phyloP scores from a whole-genome alignment of 2,888 invertebrate species.

The Agonum fuliginosum region DNA sequence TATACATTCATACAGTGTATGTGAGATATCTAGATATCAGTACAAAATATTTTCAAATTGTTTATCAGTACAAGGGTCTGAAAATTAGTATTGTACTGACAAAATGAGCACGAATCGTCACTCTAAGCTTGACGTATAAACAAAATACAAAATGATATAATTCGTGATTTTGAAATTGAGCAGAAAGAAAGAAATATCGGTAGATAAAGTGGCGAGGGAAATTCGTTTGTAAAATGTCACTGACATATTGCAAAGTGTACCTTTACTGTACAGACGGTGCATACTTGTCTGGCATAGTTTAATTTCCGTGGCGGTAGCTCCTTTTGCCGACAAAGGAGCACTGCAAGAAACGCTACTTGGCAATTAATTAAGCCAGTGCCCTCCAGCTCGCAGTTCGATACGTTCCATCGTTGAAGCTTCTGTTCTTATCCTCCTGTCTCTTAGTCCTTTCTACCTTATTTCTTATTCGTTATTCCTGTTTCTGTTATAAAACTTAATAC shows the following conservation, averaged over 20 bases:
- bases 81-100: too few species aligned
- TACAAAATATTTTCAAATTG: too few species aligned
- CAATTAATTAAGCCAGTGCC: slow-evolving; percentile 68
- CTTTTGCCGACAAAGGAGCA: slow-evolving; percentile 70
- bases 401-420: slow-evolving; percentile 11
- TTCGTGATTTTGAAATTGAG: too few species aligned
- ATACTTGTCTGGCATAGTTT: slow-evolving; percentile 72
- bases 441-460: background rate
- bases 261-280: slow-evolving; percentile 69
- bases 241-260: slow-evolving; percentile 72
- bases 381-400: slow-evolving; percentile 54
- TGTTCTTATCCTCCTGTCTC: background rate
- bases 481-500: too few species aligned
- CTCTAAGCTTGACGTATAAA: too few species aligned
- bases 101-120: too few species aligned
- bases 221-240: slow-evolving; percentile 69
- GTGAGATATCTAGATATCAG: too few species aligned
- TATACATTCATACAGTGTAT: too few species aligned
- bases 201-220: slow-evolving; percentile 10
- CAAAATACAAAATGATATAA: too few species aligned
- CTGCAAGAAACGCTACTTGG: slow-evolving; percentile 66
- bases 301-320: slow-evolving; percentile 70
- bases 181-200: background rate
- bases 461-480: too few species aligned
- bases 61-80: too few species aligned